Percentiles rank a stretch among this genome's conserved stretches.
These are phyloP conservation scores for Glyphotaelius pellucidus DNA, from an alignment of 2,888 invertebrate species.

Conservation along the genomic window DNA sequence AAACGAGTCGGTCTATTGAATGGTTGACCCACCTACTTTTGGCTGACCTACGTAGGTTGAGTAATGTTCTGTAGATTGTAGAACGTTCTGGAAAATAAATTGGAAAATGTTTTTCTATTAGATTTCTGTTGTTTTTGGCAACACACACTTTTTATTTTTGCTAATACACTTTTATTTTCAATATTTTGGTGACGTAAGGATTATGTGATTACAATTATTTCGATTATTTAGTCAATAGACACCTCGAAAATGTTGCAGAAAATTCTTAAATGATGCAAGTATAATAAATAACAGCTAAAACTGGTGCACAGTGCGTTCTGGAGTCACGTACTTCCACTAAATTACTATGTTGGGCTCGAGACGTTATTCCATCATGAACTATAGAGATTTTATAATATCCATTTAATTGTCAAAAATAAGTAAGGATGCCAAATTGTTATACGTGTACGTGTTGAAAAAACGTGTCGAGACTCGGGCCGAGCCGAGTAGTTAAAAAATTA, in stretches of 20 bases:
- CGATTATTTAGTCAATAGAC: background rate
- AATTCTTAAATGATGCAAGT: background rate
- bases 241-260: background rate
- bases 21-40: constrained; percentile 3
- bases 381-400: background rate
- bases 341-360: background rate
- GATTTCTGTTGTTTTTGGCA: background rate
- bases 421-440: background rate
- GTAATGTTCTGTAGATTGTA: background rate
- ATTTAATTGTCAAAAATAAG: background rate
- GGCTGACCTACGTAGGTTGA: background rate
- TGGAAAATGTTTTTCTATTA: background rate
- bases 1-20: background rate
- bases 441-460: too few relatives aligned
- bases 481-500: background rate
- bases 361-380: background rate
- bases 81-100: background rate
- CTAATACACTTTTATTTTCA: background rate
- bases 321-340: background rate
- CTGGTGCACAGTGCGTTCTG: background rate
- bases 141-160: background rate
- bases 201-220: too few relatives aligned
- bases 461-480: background rate
- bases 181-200: background rate
- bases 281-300: background rate